Conservation (phyloP, 1,140 invertebrate species). For the Helicorthomorpha holstii region DNA sequence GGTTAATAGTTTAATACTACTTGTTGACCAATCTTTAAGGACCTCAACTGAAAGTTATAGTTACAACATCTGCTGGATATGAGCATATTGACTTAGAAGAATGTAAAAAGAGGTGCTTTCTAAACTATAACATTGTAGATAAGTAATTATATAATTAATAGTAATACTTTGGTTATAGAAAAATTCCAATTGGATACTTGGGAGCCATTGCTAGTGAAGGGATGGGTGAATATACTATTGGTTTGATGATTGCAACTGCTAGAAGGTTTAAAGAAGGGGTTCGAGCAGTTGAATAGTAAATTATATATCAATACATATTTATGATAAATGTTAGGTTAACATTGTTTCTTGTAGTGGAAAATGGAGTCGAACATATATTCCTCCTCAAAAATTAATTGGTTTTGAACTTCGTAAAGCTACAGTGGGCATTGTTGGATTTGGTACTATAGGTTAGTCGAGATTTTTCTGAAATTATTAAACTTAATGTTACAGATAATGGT, state of each 20-base stretch:
- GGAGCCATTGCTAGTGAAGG: conserved; percentile 83
- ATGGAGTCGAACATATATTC: background rate
- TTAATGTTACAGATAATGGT: background rate
- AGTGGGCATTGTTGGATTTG: background rate
- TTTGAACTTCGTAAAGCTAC: background rate
- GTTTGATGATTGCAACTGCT: conserved; percentile 56
- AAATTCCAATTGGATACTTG: conserved; percentile 53
- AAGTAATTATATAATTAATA: background rate
- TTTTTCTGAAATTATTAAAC: background rate
- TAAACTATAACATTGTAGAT: background rate
- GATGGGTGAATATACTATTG: conserved; percentile 74
- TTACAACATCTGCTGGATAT: conserved; percentile 75
- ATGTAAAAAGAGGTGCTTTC: conserved; percentile 22
- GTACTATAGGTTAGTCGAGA: background rate
- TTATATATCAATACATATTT: no score
- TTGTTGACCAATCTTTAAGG: conserved; percentile 33
- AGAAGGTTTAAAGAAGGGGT: conserved; percentile 66
- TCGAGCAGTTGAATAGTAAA: conserved; percentile 45
- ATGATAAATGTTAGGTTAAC: no score
- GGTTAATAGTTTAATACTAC: no score
- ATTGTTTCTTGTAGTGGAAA: background rate
- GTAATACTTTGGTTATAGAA: conserved; percentile 12
- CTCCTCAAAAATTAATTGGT: background rate
- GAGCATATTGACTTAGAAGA: conserved; percentile 34
- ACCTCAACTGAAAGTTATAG: conserved; percentile 58